Conservation (phyloP, 2,888 invertebrate genomes). For the Aplocera efformata region DNA sequence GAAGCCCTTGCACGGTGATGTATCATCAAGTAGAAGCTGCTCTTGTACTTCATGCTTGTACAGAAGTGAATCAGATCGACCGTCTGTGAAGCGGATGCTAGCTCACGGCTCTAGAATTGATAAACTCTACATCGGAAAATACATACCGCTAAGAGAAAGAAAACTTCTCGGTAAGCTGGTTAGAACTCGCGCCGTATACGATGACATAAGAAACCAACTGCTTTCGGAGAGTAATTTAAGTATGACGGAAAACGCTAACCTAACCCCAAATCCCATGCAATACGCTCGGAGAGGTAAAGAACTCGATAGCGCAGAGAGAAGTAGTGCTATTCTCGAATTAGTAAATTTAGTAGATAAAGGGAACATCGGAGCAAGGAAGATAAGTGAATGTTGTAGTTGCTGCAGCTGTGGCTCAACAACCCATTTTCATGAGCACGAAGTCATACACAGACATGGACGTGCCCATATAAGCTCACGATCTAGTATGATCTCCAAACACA, state of each 20-base stretch:
- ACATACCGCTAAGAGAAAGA: conserved; percentile 47
- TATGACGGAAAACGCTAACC: conserved; percentile 33
- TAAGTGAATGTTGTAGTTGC: conserved; percentile 51
- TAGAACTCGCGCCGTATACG: conserved; percentile 53
- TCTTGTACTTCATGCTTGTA: conserved; percentile 47
- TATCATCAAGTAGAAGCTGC: conserved; percentile 35
- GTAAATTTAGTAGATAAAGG: conserved; percentile 48
- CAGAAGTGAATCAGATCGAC: conserved; percentile 40
- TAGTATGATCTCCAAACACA: conserved; percentile 28
- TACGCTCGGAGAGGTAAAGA: conserved; percentile 17
- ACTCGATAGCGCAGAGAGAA: conserved; percentile 30
- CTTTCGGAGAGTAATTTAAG: conserved; percentile 40
- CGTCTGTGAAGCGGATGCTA: conserved; percentile 36
- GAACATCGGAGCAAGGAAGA: conserved; percentile 30
- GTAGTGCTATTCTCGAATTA: conserved; percentile 38
- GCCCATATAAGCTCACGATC: conserved; percentile 28
- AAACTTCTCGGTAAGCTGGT: conserved; percentile 49
- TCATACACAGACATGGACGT: conserved; percentile 28
- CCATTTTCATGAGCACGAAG: conserved; percentile 16
- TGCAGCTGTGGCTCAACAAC: conserved; percentile 43
- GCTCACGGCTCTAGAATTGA: conserved; percentile 41
- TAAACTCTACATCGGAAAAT: conserved; percentile 44
- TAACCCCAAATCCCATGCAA: conserved; percentile 18
- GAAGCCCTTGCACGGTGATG: conserved; percentile 24
- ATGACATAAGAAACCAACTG: conserved; percentile 47